phyloP scores from a whole-genome alignment of 2,888 invertebrate species.

The Crossocerus cetratus region DNA sequence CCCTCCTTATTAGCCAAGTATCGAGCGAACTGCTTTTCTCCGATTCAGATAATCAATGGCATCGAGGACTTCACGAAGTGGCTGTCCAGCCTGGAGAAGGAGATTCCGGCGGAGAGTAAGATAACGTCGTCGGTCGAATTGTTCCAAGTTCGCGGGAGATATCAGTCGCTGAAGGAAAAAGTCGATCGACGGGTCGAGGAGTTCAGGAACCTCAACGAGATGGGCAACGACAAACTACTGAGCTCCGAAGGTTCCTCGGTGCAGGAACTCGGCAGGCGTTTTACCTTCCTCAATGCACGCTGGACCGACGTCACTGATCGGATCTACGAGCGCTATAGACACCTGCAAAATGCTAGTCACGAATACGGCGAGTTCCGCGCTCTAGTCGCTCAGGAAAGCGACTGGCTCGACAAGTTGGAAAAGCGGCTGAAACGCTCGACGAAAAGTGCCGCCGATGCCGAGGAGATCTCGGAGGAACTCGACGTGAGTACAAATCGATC shows the following conservation, averaged over 20 bases:
- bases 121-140: conserved; percentile 84
- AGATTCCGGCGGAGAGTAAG: conserved; percentile 80
- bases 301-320: conserved; percentile 85
- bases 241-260: conserved; percentile 80
- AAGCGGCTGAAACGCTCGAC: conserved; percentile 85
- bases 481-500: conserved; percentile 81
- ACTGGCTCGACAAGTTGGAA: conserved; percentile 89
- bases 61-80: conserved; percentile 80
- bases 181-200: conserved; percentile 84
- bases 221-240: conserved; percentile 83
- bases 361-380: conserved; percentile 89
- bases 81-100: conserved; percentile 82
- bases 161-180: conserved; percentile 85
- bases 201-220: conserved; percentile 84
- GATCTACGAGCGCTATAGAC: conserved; percentile 83
- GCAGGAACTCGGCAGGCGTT: conserved; percentile 82
- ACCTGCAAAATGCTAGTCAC: conserved; percentile 85
- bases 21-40: neutral
- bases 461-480: conserved; percentile 93
- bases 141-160: conserved; percentile 85
- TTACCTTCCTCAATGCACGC: conserved; percentile 84
- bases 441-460: conserved; percentile 89
- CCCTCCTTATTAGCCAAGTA: neutral
- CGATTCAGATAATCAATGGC: conserved; percentile 75
- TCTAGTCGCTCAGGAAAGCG: conserved; percentile 86